phyloP scores from a whole-genome alignment of 2,113 vertebrate species.

The Periophthalmodon schlosseri region DNA sequence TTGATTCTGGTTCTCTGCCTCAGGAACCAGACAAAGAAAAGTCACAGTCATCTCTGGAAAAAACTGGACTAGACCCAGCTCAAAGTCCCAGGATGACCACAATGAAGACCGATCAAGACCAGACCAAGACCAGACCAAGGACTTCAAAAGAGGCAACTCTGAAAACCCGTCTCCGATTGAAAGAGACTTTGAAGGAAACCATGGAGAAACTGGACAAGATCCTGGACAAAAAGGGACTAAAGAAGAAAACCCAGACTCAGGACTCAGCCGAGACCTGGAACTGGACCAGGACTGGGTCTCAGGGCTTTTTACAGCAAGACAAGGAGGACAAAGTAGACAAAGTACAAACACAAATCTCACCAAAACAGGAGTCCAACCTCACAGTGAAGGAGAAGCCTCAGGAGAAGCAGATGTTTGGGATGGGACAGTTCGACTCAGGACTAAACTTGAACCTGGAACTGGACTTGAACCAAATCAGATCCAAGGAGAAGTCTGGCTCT shows the following conservation, averaged over 20 bases:
- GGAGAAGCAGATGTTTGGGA: background rate
- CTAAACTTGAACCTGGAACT: background rate
- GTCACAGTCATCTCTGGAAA: conserved; percentile 63
- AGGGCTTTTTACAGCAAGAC: background rate
- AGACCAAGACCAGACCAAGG: background rate
- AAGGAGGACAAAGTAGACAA: background rate
- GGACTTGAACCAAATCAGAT: background rate
- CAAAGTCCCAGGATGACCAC: background rate
- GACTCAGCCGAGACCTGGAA: background rate
- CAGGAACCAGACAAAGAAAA: conserved; percentile 58
- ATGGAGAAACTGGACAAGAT: conserved; percentile 8
- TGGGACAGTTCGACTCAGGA: background rate
- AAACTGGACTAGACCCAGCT: conserved; percentile 53
- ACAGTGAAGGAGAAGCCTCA: background rate
- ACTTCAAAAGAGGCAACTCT: background rate
- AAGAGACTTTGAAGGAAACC: conserved; percentile 4
- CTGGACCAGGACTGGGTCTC: background rate
- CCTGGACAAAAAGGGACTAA: conserved; percentile 5
- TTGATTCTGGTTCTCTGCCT: conserved; percentile 15
- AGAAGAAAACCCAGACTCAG: background rate
- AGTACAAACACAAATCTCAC: background rate
- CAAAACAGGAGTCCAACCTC: background rate
- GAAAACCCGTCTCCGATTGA: background rate
- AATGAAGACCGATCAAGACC: background rate
- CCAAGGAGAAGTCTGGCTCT: background rate